phyloP scores from a whole-genome alignment of 2,113 vertebrate species.

The Pygoscelis antarcticus region DNA sequence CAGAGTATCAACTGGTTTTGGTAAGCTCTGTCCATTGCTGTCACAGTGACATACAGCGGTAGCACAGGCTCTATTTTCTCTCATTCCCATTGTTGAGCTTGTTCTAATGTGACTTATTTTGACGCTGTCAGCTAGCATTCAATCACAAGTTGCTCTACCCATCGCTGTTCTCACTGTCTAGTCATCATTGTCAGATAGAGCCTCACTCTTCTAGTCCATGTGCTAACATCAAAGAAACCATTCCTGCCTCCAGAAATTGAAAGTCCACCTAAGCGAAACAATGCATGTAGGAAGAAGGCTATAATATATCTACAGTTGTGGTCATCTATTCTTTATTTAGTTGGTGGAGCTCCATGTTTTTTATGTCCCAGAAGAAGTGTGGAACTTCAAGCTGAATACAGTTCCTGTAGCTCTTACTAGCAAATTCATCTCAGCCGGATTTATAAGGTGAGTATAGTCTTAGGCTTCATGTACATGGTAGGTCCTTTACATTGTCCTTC shows the following conservation, averaged over 20 bases:
- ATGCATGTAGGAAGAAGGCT: background rate
- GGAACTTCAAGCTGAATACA: slow-evolving; percentile 89
- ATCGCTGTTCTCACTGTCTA: background rate
- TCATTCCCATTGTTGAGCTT: background rate
- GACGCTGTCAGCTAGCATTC: background rate
- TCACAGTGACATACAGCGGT: background rate
- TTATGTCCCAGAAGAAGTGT: slow-evolving; percentile 88
- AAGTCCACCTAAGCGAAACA: background rate
- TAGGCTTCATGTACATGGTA: background rate
- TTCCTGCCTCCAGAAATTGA: background rate
- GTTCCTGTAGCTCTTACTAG: slow-evolving; percentile 80
- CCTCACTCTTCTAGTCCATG: background rate
- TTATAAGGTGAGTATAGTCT: slow-evolving; percentile 84
- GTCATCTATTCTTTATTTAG: slow-evolving; percentile 72
- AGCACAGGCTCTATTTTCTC: background rate
- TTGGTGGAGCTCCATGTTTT: slow-evolving; percentile 90
- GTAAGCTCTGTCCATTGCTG: background rate
- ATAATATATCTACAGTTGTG: background rate
- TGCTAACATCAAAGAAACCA: background rate
- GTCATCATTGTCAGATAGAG: background rate
- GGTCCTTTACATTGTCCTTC: background rate
- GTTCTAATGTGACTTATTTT: background rate
- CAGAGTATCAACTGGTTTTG: background rate
- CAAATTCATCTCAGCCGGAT: slow-evolving; percentile 88
- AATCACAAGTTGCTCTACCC: background rate